These are phyloP conservation scores for Achlya flavicornis DNA, from an alignment of 2,888 invertebrate species.

Conservation along the genomic window DNA sequence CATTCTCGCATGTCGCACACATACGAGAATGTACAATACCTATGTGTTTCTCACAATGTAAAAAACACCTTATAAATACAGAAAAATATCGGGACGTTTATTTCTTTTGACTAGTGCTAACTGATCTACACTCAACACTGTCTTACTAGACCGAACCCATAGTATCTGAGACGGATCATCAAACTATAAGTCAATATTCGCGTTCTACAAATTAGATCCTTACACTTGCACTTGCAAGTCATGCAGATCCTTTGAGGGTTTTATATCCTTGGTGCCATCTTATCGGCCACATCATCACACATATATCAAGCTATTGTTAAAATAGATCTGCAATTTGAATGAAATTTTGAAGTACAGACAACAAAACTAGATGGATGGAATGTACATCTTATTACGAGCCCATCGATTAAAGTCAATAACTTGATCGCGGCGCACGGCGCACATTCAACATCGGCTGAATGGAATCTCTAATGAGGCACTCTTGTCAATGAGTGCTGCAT, in stretches of 20 bases:
- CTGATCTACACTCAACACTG: no score
- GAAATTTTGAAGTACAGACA: slow-evolving; percentile 34
- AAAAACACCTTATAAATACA: slow-evolving; percentile 6
- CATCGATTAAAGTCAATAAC: slow-evolving; percentile 46
- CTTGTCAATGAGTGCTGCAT: slow-evolving; percentile 57
- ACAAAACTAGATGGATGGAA: slow-evolving; percentile 42
- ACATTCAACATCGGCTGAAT: slow-evolving; percentile 43
- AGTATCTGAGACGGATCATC: no score
- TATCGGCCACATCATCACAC: no score
- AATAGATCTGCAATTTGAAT: neutral
- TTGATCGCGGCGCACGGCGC: slow-evolving; percentile 37
- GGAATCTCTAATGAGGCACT: slow-evolving; percentile 60
- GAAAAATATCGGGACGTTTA: slow-evolving; percentile 25
- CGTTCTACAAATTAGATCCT: no score
- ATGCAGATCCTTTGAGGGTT: no score
- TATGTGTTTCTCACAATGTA: slow-evolving; percentile 16
- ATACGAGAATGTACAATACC: no score
- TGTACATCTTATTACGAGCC: slow-evolving; percentile 41
- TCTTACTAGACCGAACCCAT: neutral
- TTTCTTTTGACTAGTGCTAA: slow-evolving; percentile 13
- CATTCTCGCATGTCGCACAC: slow-evolving; percentile 21
- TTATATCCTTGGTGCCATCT: no score
- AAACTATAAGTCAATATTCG: no score
- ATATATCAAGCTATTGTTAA: neutral
- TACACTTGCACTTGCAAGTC: no score